Percentiles rank a stretch among this genome's conserved stretches.
Conservation (phyloP, 2,113 vertebrate genomes). For the Acrocephalus kingi region DNA sequence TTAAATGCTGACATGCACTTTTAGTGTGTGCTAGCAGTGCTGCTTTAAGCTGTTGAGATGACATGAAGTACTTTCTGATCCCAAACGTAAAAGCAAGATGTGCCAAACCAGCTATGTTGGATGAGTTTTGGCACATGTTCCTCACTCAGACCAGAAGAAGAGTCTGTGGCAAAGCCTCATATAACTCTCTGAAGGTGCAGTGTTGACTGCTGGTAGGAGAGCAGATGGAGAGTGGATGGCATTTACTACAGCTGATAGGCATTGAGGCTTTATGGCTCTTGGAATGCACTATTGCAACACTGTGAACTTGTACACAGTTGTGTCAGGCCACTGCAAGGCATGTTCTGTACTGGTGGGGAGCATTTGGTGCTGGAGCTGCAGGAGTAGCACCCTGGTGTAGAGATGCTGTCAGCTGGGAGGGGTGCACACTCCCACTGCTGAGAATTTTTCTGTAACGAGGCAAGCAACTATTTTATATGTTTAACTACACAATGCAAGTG, state of each 20-base stretch:
- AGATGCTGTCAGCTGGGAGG: neutral
- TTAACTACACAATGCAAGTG: constrained; percentile 19
- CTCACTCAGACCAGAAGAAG: neutral
- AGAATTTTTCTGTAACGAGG: neutral
- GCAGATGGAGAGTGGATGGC: neutral
- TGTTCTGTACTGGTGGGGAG: accelerated
- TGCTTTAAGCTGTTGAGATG: neutral
- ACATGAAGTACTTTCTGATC: neutral
- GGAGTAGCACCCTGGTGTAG: neutral
- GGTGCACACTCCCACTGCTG: neutral
- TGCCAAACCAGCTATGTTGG: neutral
- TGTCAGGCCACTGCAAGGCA: neutral
- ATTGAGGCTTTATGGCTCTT: neutral
- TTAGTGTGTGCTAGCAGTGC: neutral
- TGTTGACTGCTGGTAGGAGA: neutral
- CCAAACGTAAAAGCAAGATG: neutral
- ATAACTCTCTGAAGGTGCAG: neutral
- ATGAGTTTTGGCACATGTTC: neutral
- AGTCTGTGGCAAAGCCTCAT: neutral
- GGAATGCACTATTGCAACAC: neutral
- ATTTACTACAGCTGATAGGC: neutral
- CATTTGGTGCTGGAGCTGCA: neutral
- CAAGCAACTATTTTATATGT: constrained; percentile 36
- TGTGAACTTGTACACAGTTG: neutral
- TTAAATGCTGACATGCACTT: neutral